Base-by-base conservation (phyloP, 1,140 invertebrate species). In the Drosophila pruinosa region DNA sequence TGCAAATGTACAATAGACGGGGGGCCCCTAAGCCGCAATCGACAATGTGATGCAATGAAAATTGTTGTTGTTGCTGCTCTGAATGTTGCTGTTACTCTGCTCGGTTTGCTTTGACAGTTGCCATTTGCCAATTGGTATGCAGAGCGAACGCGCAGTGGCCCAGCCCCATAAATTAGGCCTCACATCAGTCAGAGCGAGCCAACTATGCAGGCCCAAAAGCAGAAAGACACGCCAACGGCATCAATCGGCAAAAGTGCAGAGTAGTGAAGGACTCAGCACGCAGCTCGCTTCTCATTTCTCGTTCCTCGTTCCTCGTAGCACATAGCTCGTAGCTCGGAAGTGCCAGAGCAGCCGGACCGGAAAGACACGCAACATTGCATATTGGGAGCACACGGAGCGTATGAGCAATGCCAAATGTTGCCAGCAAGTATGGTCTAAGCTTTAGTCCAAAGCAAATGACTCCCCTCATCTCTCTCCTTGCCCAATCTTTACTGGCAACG, bases 321-420 rank as follows among this genome's bases (percentile, higher is more conserved):
- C n/a, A 4, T 21, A 47, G 59, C 3, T 39, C 7, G 43, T 22
- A 15, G 41, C 19, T 41, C 43, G 62, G 70, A 73, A 78, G 64
- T 69, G 54, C 17, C 45, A 74, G 68, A 68, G 45, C 62, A 75
- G 59, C 19, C 41, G 31, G 69, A 53, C 65, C 65, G 75, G 75
- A 82, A 88, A 75, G 82, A 78, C 78, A 86, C 75, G 82, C 82
- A 86, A 78, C 82, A 88, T 78, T 86, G 82, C 83, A 73, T 88
- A 88, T 88, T 71, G 82, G 65, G 83, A 78, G 67, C 82, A 82
- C 83, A 88, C 75, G 67, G 39, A 39, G 77, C 82, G 74, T 75
- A 82, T 86, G 78, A 78, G 63, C 70, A 67, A 88, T 78, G 82
- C 82, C 59, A 75, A 88, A 68, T 72, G 78, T 68, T 75, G 65